These are phyloP conservation scores for Amaurobius ferox DNA, from an alignment of 2,888 invertebrate species.

Conservation along the genomic window DNA sequence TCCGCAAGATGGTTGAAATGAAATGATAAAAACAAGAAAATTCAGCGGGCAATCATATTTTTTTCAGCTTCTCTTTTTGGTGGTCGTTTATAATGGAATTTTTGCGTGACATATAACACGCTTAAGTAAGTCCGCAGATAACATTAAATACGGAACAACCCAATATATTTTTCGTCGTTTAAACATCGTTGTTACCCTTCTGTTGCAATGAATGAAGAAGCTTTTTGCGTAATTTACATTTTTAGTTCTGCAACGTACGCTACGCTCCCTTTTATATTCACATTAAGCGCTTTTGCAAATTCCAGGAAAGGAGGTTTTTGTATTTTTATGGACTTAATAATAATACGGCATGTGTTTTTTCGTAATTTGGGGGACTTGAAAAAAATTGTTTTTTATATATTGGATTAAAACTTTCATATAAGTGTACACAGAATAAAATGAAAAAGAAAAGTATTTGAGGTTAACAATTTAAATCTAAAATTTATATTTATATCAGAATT, in stretches of 20 bases:
- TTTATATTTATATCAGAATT: no score
- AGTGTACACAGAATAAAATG: no score
- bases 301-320: not conserved
- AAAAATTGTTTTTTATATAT: no score
- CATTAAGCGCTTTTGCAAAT: conserved; percentile 50
- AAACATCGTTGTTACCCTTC: conserved; percentile 26
- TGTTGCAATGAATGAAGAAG: conserved; percentile 24
- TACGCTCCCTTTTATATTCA: conserved; percentile 36
- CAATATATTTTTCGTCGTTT: conserved; percentile 52
- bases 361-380: not conserved
- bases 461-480: no score
- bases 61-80: conserved; percentile 28
- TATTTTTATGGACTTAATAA: conserved; percentile 2
- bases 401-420: no score
- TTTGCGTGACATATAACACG: conserved; percentile 67
- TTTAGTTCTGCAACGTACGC: conserved; percentile 11
- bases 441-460: no score
- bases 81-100: conserved; percentile 61
- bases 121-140: conserved; percentile 66
- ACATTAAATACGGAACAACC: conserved; percentile 65
- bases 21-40: conserved; percentile 54
- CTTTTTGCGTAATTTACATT: conserved; percentile 53
- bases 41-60: conserved; percentile 46
- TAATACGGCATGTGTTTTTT: not conserved
- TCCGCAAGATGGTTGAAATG: conserved; percentile 41